Conservation (phyloP, 2,888 invertebrate genomes). For the Sympetrum striolatum region DNA sequence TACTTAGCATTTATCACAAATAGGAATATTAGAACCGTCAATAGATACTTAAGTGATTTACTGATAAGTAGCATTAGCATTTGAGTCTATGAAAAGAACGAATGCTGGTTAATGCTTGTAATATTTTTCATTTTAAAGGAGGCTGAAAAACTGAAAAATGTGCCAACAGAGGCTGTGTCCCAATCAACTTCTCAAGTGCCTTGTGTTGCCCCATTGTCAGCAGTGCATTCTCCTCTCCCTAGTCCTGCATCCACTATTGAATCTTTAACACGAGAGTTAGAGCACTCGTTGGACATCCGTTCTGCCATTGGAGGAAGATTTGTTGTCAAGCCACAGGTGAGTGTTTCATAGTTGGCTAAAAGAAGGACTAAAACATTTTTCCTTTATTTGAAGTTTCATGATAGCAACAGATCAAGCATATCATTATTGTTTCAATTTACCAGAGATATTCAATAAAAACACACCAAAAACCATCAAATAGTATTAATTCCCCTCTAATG, state of each 20-base stretch:
- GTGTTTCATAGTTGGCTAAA: neutral
- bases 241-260: constrained; percentile 82
- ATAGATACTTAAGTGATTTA: no score
- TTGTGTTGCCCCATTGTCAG: neutral
- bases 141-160: neutral
- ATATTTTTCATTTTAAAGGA: neutral
- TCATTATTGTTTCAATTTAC: no score
- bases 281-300: constrained; percentile 76
- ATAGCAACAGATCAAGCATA: no score
- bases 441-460: no score
- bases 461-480: no score
- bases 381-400: no score
- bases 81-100: no score
- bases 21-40: no score
- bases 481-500: no score
- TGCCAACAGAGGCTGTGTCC: neutral
- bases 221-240: constrained; percentile 63
- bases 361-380: neutral
- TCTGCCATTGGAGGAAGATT: constrained; percentile 70
- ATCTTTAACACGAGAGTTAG: constrained; percentile 80
- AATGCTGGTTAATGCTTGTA: no score
- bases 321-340: constrained; percentile 67
- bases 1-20: no score
- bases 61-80: no score
- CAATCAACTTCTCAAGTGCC: constrained; percentile 6